These are phyloP conservation scores for Dryocosmus kuriphilus DNA, from an alignment of 2,888 invertebrate genomes.

Conservation along the genomic window DNA sequence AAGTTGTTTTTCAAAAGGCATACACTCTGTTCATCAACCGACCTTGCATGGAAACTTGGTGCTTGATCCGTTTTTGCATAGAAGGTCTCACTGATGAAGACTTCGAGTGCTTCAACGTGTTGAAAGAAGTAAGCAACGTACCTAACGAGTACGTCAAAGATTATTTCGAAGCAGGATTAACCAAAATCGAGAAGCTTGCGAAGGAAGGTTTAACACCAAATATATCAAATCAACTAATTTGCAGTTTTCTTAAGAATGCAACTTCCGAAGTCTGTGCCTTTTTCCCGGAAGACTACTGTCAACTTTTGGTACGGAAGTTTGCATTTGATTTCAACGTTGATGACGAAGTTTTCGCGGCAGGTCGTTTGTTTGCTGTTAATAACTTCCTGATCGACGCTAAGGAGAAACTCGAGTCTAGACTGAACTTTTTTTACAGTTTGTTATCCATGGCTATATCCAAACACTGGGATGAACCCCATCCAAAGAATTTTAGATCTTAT, in stretches of 20 bases:
- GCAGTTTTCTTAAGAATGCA: conserved; percentile 9
- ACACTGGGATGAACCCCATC: conserved; percentile 55
- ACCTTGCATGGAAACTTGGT: conserved; percentile 58
- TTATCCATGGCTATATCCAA: conserved; percentile 44
- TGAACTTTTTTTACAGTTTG: conserved; percentile 47
- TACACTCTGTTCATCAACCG: conserved; percentile 55
- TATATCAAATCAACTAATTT: accelerated
- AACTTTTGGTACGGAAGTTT: conserved; percentile 59
- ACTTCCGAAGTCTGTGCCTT: conserved; percentile 32
- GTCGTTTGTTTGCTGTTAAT: conserved; percentile 20
- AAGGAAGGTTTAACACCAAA: background rate
- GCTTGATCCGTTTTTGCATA: conserved; percentile 53
- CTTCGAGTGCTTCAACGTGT: conserved; percentile 6
- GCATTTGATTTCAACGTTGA: conserved; percentile 49
- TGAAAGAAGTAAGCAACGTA: conserved; percentile 22
- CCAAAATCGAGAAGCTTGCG: conserved; percentile 48
- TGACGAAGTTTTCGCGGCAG: conserved; percentile 8
- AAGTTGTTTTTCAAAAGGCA: conserved; percentile 56
- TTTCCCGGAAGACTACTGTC: conserved; percentile 60
- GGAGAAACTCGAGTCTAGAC: conserved; percentile 49
- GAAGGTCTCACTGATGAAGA: conserved; percentile 55
- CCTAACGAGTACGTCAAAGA: conserved; percentile 57
- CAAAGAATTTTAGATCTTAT: conserved; percentile 29
- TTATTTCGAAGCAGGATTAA: conserved; percentile 53
- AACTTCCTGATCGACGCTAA: conserved; percentile 18